Base-by-base conservation (phyloP, 1,140 invertebrate species). In the Pseudomyrmex dendroicus region DNA sequence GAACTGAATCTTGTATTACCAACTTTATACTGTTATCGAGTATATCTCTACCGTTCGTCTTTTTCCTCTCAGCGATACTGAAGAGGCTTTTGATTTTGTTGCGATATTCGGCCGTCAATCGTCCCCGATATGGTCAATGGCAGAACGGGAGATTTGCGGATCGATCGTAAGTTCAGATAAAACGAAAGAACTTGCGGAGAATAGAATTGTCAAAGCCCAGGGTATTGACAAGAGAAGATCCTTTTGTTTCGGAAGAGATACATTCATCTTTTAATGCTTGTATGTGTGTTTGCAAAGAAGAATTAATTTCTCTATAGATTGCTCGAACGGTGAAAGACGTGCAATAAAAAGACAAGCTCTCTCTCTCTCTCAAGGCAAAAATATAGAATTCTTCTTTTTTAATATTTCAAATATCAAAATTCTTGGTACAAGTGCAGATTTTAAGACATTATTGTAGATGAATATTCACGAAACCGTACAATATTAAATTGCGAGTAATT, bases 401-500 rank as follows among this genome's bases (percentile, higher is more conserved):
- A 17, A 52, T 64, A 2, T 76, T 52, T 2, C 3, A 9, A 20
- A 5, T 66, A 15, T 12, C 1, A 52, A 54, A 76, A 52, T 76
- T 52, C 1, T 15, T 17, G 12, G 52, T 35, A 44, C 25, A 61
- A 20, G 2, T 48, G 10, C n/a, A 35, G 35, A 35, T 35, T 35
- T 35, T 35, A 48, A 7, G 13, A 66, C 22, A 44, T 54, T 44
- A 66, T 17, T 35, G 7, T 44, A 15, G 15, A 13, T 15, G 20
- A 20, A 17, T 17, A 20, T 17, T 35, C 35, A 35, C 35, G 35
- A 35, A 35, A 35, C 35, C 35, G 5, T 35, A 35, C 35, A 13
- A 57, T n/a, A 59, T 59, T 70, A 70, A 70, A 80, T 80, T 48
- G 35, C 35, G 44, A 78, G 54, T 57, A 70, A 78, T 78, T 68